A percentile compares a stretch with the other conserved stretches of the same genome.
Conservation (phyloP, 2,113 vertebrate genomes). For the Struthidea cinerea region DNA sequence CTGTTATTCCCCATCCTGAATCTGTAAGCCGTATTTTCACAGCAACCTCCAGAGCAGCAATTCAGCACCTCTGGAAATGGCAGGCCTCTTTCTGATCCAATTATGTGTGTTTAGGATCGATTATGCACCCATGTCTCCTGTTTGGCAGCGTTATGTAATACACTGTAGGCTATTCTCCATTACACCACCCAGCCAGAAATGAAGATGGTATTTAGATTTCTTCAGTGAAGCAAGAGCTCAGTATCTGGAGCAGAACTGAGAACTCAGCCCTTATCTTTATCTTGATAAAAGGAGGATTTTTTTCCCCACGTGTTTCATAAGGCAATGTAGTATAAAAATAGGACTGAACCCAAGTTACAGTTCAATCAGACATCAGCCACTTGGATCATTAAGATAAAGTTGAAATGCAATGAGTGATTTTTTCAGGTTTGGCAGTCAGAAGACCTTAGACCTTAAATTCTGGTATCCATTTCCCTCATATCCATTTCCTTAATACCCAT, state of each 20-base stretch:
- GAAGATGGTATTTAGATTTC: constrained; percentile 13
- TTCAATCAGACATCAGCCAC: neutral
- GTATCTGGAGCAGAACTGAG: constrained; percentile 1
- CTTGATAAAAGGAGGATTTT: neutral
- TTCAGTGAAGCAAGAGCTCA: constrained; percentile 35
- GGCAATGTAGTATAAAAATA: neutral
- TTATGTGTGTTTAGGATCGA: neutral
- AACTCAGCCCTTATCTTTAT: neutral
- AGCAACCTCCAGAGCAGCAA: neutral
- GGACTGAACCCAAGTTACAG: neutral
- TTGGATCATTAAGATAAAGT: neutral
- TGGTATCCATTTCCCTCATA: neutral
- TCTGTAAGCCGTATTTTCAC: neutral
- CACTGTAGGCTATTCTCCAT: neutral
- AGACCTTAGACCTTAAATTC: neutral
- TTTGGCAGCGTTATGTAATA: neutral
- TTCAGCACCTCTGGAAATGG: neutral
- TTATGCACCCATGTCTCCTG: neutral
- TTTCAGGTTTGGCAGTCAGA: neutral
- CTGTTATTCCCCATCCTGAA: neutral
- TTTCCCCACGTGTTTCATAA: neutral
- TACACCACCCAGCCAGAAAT: neutral
- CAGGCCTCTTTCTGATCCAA: neutral
- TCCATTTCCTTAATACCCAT: neutral
- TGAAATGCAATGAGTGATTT: neutral